Evolutionary conservation across 1,140 invertebrate species (phyloP).

Genomic region (Hylaeus anthracinus): DNA sequence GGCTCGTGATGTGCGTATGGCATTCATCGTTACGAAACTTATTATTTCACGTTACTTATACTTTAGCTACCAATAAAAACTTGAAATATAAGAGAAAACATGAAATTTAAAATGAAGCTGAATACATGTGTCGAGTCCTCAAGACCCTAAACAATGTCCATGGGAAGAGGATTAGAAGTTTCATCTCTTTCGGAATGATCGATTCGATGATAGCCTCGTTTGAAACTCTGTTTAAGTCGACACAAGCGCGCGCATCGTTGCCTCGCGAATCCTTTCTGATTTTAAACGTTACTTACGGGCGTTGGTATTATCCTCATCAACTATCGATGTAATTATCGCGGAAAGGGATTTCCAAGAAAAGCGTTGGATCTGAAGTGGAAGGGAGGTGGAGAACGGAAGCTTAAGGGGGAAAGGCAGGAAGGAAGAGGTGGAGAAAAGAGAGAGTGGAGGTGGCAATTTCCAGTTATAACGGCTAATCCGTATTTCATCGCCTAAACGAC

Average conservation of each 20-base stretch:
- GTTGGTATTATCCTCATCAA: slow-evolving; percentile 4
- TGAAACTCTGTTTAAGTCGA: background rate
- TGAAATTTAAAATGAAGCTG: too few species aligned
- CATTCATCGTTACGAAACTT: background rate
- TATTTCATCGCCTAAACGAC: slow-evolving; percentile 81
- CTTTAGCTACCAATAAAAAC: too few species aligned
- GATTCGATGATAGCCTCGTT: background rate
- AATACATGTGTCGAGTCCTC: too few species aligned
- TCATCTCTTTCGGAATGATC: background rate
- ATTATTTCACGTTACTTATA: background rate
- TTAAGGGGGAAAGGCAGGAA: background rate
- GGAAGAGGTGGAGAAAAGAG: slow-evolving; percentile 7
- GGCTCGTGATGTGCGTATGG: background rate
- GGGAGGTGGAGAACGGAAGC: background rate
- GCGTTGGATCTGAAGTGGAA: background rate
- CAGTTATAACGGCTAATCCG: slow-evolving; percentile 81
- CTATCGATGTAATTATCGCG: slow-evolving; percentile 56
- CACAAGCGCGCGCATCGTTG: background rate
- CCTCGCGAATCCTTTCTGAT: slow-evolving; percentile 13
- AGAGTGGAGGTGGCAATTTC: slow-evolving; percentile 75
- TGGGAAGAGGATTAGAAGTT: background rate
- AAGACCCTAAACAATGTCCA: too few species aligned
- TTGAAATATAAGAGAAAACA: too few species aligned
- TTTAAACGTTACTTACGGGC: slow-evolving; percentile 14
- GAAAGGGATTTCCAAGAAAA: slow-evolving; percentile 35